phyloP scores from a whole-genome alignment of 2,797 vertebrate genomes.

The Acestrorhynchus altus region DNA sequence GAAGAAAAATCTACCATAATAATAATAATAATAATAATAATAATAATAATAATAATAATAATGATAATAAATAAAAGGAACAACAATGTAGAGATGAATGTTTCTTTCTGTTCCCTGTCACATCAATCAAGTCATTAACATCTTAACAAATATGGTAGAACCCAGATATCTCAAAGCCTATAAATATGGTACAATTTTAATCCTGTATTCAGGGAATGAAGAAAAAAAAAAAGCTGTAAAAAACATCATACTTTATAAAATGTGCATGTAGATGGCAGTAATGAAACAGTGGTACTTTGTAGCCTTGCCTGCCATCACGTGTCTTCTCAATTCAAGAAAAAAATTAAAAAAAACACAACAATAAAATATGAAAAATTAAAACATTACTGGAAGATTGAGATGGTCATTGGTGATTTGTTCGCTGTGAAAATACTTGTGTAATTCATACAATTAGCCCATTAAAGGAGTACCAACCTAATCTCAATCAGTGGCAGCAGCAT shows the following conservation, averaged over 20 bases:
- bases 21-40: slow-evolving; percentile 49
- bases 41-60: slow-evolving; percentile 35
- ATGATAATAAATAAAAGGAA: slow-evolving; percentile 71
- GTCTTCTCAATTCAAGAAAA: background rate
- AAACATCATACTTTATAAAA: slow-evolving; percentile 58
- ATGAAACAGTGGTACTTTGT: slow-evolving; percentile 28
- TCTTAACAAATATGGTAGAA: slow-evolving; percentile 62
- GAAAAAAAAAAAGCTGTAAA: slow-evolving; percentile 48
- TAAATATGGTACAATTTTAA: slow-evolving; percentile 63
- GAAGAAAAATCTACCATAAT: slow-evolving; percentile 58
- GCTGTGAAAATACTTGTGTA: slow-evolving; percentile 22
- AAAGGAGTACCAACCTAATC: background rate
- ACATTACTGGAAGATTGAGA: slow-evolving; percentile 23
- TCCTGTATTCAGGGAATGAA: slow-evolving; percentile 45
- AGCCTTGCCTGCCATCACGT: slow-evolving; percentile 19
- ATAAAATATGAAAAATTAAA: slow-evolving; percentile 25
- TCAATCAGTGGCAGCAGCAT: no score
- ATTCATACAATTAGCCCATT: background rate
- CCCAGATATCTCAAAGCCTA: slow-evolving; percentile 58
- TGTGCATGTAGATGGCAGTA: slow-evolving; percentile 60
- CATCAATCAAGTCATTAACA: slow-evolving; percentile 63
- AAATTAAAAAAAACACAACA: slow-evolving; percentile 9
- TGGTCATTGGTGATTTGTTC: slow-evolving; percentile 28
- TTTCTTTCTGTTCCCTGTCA: slow-evolving; percentile 52
- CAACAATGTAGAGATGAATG: slow-evolving; percentile 65